Base-by-base conservation (phyloP, 2,888 invertebrate species). In the Brachyptera putata region DNA sequence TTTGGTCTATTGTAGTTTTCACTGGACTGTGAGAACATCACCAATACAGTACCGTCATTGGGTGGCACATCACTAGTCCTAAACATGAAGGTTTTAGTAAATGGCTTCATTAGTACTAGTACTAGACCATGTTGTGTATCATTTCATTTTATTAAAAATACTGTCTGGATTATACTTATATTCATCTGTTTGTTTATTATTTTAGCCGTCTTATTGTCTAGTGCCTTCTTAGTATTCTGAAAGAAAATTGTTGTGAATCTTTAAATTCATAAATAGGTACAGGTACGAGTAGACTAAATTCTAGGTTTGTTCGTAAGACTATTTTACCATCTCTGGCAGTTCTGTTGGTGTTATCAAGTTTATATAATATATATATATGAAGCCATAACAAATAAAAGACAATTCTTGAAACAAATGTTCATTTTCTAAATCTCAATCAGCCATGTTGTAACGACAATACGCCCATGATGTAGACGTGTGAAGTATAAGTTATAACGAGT, bases 401-500 rank as follows among this genome's bases (percentile, higher is more conserved):
- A 2, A 16, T 41, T 41, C 18, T 18, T 41, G 41, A 41, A 41
- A 41, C 18, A 41, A 16, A 41, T 18, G 13, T 14, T 37, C 18
- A 41, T 11, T 41, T 21, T 2, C 18, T 41, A 21, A 41, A 41
- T 41, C 21, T 16, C 16, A 41, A 41, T 21, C 16, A 18, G 7
- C 18, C 41, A 7, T 41, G 21, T 41, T 41, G 16, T 41, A 18
- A 41, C 21, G 24, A 7, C 49, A 25, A 50, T 50, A 14, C 2
- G 49, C 26, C 49, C 2, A 50, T 50, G 26, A n/a, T 56, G 55
- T 60, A 46, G 56, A 24, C 16, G 41, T 37, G 24, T 26, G 21
- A 26, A 36, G 46, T 41, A 60, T 36, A 37, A 14, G 34, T 59
- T 55, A 37, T 24, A n/a, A n/a, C n/a, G 56, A 60, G 56, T 60